Evolutionary conservation across 2,113 vertebrate species (phyloP).

Genomic region (Dipodomys ordii): DNA sequence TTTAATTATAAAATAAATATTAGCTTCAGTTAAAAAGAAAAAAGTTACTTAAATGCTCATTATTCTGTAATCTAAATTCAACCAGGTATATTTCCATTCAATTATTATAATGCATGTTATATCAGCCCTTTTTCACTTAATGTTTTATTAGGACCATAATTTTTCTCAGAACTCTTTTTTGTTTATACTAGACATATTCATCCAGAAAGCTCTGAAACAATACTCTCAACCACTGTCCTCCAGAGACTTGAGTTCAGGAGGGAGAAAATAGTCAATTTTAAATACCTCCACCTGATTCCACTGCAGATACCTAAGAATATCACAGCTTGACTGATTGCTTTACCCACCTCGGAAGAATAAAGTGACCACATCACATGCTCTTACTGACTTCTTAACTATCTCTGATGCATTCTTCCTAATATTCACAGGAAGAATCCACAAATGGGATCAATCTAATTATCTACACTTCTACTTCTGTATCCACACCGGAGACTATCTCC

Average conservation of each 20-base stretch:
- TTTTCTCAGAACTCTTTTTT: slow-evolving; percentile 12
- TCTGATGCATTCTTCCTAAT: background rate
- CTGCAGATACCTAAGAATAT: background rate
- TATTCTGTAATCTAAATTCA: background rate
- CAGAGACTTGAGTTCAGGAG: slow-evolving; percentile 17
- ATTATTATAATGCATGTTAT: slow-evolving; percentile 19
- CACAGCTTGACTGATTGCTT: background rate
- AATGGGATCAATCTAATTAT: background rate
- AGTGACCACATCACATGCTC: background rate
- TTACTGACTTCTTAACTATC: background rate
- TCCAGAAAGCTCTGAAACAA: background rate
- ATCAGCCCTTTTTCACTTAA: slow-evolving; percentile 12
- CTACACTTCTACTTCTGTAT: background rate
- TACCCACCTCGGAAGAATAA: background rate
- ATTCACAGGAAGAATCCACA: background rate
- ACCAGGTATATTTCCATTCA: background rate
- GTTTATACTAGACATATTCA: slow-evolving; percentile 34
- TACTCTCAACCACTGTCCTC: background rate
- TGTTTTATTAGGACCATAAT: slow-evolving; percentile 34
- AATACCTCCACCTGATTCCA: background rate
- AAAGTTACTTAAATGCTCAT: slow-evolving; percentile 15
- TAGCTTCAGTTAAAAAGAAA: background rate
- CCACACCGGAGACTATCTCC: background rate
- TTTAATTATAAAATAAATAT: slow-evolving; percentile 33
- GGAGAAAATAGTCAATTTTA: slow-evolving; percentile 1